Evolutionary conservation across 2,888 invertebrate genomes (phyloP).

Genomic region (Idaea dimidiata): DNA sequence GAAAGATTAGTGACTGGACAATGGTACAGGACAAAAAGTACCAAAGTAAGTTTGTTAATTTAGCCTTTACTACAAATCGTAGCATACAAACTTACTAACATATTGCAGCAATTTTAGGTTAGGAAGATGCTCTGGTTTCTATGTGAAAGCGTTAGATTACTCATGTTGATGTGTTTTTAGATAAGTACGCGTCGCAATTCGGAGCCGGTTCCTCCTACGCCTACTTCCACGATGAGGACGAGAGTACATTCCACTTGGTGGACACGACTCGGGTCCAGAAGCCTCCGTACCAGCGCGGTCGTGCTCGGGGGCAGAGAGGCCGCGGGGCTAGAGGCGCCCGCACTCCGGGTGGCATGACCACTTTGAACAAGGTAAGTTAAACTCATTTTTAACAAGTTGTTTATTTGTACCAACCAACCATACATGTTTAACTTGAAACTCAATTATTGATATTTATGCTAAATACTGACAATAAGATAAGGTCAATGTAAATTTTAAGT

Average conservation of each 20-base stretch:
- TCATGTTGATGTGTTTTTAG: constrained; percentile 62
- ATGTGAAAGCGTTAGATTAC: not conserved
- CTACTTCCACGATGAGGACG: constrained; percentile 99
- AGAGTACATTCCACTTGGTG: constrained; percentile 98
- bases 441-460: not conserved
- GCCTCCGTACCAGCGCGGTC: constrained; percentile 95
- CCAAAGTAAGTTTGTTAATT: constrained; percentile 83
- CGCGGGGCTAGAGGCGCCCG: constrained; percentile 85
- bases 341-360: constrained; percentile 88
- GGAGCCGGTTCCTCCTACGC: constrained; percentile 98
- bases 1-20: constrained; percentile 99
- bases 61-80: not conserved
- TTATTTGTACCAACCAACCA: constrained; percentile 20
- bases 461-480: no score
- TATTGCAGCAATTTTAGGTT: constrained; percentile 45
- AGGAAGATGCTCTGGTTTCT: constrained; percentile 35
- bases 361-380: constrained; percentile 85
- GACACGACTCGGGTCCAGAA: constrained; percentile 95
- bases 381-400: constrained; percentile 6
- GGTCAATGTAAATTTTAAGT: no score
- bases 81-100: not conserved
- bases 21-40: constrained; percentile 97
- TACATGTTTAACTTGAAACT: constrained; percentile 12
- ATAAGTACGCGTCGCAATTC: constrained; percentile 95
- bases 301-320: constrained; percentile 90